Base-by-base conservation (phyloP, 2,797 vertebrate genomes). In the Hemibagrus guttatus region DNA sequence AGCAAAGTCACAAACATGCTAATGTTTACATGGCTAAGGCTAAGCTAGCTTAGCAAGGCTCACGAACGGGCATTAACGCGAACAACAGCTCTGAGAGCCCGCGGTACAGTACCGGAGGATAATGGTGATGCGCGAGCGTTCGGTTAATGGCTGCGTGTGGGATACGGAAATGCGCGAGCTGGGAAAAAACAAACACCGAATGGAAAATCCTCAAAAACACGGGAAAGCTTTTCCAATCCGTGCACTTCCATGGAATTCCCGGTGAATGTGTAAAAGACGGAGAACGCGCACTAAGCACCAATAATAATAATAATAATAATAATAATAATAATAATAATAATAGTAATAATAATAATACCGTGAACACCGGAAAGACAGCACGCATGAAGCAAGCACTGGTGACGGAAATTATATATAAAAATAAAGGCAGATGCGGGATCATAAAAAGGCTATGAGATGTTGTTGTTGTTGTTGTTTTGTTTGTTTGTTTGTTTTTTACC, bases 21-120 rank as follows among this genome's bases (percentile, higher is more conserved):
- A 82, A 81, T 88, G 87, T 88, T 88, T 88, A 88, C 71, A 85
- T 85, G 78, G 78, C 83, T 88, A 88, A 81, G 4, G 71, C 59
- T 64, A 81, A 84, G 82, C 87, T 88, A 88, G 83, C 78, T 58
- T 82, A 85, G 87, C 83, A 14, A 82, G 31, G 39, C 56, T n/a
- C 12, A 1, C 31, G 23, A 16, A 26, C 8, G 0, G 23, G n/a
- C 21, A 46, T 59, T 35, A 59, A 59, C 7, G 52, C 75, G 21
- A 6, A 1, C 21, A 23, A 23, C 21, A 61, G 78, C 31, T 39
- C 56, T 61, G 54, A 58, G 35, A 16, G 49, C 46, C 46, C 9
- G 8, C 46, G 46, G 46, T 49, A 49, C 46, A 8, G 19, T 31
- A 52, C 75, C 59, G 75, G 54, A 39, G 54, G 75, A 35, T 58